These are phyloP conservation scores for Engystomops pustulosus DNA, from an alignment of 2,113 vertebrate genomes.

Conservation along the genomic window DNA sequence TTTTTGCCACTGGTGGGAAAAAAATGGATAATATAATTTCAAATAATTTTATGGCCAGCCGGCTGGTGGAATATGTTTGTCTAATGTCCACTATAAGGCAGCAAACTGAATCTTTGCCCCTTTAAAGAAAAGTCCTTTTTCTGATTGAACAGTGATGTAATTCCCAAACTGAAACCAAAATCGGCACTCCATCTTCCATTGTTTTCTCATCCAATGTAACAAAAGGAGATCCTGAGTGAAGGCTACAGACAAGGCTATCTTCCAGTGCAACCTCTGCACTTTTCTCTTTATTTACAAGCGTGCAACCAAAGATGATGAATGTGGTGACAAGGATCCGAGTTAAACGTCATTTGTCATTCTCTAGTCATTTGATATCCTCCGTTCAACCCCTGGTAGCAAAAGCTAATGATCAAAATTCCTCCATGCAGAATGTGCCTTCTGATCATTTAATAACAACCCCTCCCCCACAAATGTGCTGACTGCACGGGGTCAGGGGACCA, in stretches of 20 bases:
- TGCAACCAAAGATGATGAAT: conserved; percentile 43
- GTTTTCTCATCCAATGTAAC: not conserved
- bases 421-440: conserved; percentile 2
- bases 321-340: conserved; percentile 33
- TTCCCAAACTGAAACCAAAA: too few relatives aligned
- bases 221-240: not conserved
- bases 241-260: conserved; percentile 23
- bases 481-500: not conserved
- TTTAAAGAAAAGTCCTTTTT: too few relatives aligned
- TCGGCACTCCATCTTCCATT: not conserved
- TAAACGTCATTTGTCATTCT: conserved; percentile 37
- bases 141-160: too few relatives aligned
- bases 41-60: too few relatives aligned
- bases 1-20: too few relatives aligned
- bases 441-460: conserved; percentile 16
- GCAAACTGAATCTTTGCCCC: too few relatives aligned
- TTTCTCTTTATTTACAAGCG: conserved; percentile 42
- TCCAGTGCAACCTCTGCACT: conserved; percentile 20
- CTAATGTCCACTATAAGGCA: too few relatives aligned
- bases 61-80: too few relatives aligned
- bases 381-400: not conserved
- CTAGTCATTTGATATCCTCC: not conserved
- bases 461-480: not conserved
- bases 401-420: conserved; percentile 23
- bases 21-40: too few relatives aligned